phyloP scores from a whole-genome alignment of 2,113 vertebrate genomes.

The Emydocephalus ijimae region DNA sequence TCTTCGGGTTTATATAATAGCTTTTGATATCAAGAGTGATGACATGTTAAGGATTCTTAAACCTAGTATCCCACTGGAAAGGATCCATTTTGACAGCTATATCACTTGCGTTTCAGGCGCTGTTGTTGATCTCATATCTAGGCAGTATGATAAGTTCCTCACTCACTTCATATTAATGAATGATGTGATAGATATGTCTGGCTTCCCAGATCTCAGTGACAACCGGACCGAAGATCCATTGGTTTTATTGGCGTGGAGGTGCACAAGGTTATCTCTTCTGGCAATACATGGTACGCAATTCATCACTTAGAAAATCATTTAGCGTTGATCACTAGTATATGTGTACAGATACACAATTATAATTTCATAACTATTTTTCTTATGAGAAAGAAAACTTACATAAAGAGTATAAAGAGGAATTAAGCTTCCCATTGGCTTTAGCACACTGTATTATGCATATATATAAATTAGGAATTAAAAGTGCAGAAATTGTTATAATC shows the following conservation, averaged over 20 bases:
- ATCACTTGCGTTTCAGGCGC: conserved; percentile 86
- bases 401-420: not conserved
- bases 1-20: conserved; percentile 96
- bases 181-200: conserved; percentile 84
- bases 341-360: not conserved
- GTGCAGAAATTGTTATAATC: not conserved
- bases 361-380: not conserved
- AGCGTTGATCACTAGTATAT: not conserved
- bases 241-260: conserved; percentile 95
- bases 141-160: conserved; percentile 96
- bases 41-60: conserved; percentile 94
- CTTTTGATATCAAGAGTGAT: conserved; percentile 89
- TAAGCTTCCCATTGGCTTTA: not conserved
- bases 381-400: not conserved
- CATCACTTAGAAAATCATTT: not conserved
- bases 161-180: conserved; percentile 95
- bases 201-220: conserved; percentile 93
- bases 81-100: conserved; percentile 97
- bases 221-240: conserved; percentile 95
- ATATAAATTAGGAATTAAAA: not conserved
- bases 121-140: conserved; percentile 92
- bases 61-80: conserved; percentile 94
- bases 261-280: conserved; percentile 88
- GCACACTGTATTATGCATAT: not conserved
- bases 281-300: conserved; percentile 82